A percentile compares a stretch with the other conserved stretches of the same genome.
Evolutionary conservation across 2,113 vertebrate genomes (phyloP).

Genomic region (Perca flavescens): DNA sequence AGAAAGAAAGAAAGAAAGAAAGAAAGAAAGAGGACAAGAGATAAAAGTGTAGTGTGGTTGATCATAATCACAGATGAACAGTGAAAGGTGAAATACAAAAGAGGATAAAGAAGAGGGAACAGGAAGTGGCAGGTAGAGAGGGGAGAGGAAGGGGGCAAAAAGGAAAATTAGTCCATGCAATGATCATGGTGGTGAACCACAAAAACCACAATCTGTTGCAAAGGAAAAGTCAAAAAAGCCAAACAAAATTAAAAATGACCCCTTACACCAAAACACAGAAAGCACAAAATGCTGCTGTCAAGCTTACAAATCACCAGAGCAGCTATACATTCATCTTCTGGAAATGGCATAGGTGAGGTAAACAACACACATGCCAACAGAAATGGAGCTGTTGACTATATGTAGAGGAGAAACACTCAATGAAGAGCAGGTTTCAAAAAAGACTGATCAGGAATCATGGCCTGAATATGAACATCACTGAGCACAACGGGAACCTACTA

Average conservation of each 20-base stretch:
- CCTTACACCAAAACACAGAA: slow-evolving; percentile 69
- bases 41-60: slow-evolving; percentile 64
- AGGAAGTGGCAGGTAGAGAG: slow-evolving; percentile 45
- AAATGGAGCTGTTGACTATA: slow-evolving; percentile 57
- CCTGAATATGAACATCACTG: not conserved
- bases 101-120: slow-evolving; percentile 44
- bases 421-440: not conserved
- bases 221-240: slow-evolving; percentile 63
- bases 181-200: slow-evolving; percentile 85
- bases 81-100: slow-evolving; percentile 65
- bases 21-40: slow-evolving; percentile 55
- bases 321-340: slow-evolving; percentile 67
- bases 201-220: slow-evolving; percentile 77
- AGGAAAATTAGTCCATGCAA: slow-evolving; percentile 89
- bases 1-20: slow-evolving; percentile 70
- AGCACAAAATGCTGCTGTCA: slow-evolving; percentile 66
- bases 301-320: slow-evolving; percentile 76
- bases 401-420: slow-evolving; percentile 14
- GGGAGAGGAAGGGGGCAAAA: slow-evolving; percentile 69
- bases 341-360: slow-evolving; percentile 57
- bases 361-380: slow-evolving; percentile 49
- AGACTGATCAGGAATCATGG: not conserved
- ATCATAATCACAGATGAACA: slow-evolving; percentile 76
- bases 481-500: not conserved
- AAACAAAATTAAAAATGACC: slow-evolving; percentile 47